Evolutionary conservation across 2,888 invertebrate genomes (phyloP), one percentile per base, ranked within the genome.

Genomic region (Acleris sparsana): DNA sequence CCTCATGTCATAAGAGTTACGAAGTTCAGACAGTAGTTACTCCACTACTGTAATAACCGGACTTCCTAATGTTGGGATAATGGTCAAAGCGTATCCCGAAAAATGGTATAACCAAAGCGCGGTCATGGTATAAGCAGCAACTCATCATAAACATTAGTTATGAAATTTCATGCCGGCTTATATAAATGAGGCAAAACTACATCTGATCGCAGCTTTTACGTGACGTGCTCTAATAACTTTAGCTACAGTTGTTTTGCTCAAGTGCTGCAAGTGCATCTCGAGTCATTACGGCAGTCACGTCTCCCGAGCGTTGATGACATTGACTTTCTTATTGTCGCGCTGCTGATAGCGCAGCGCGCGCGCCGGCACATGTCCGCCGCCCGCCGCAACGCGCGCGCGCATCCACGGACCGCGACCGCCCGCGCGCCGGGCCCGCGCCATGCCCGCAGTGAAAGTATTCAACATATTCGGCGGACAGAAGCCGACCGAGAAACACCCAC

Each of bases 401-500:
- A 78, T 88, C 84, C 74, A 84, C 83, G 82, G 86, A 86, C 78
- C 82, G 85, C 86, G 83, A 82, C 80, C 83, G 83, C 81, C 80
- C 80, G 82, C 79, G 67, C 73, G 83, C 81, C 87, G 89, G 88
- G 86, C 82, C 82, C 89, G 89, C 89, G 91, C 82, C 76, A 92
- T 92, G 92, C 92, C 92, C 92, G 91, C 89, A 89, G 92, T 92
- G 91, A 92, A 92, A 91, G 92, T 92, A 82, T 91, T 92, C 82
- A 89, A 87, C 81, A 89, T 92, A 92, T 92, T 92, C 87, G 92
- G 92, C 84, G 89, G 88, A 78, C 92, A 92, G 89, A 92, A 91
- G 88, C 87, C 91, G 83, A 79, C 88, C 85, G 91, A 91, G 82
- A 91, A 89, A 75, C 88, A 87, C 74, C 80, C 75, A 69, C 74